These are phyloP conservation scores for Cryptosula pallasiana DNA, from an alignment of 2,888 invertebrate species.

Conservation along the genomic window DNA sequence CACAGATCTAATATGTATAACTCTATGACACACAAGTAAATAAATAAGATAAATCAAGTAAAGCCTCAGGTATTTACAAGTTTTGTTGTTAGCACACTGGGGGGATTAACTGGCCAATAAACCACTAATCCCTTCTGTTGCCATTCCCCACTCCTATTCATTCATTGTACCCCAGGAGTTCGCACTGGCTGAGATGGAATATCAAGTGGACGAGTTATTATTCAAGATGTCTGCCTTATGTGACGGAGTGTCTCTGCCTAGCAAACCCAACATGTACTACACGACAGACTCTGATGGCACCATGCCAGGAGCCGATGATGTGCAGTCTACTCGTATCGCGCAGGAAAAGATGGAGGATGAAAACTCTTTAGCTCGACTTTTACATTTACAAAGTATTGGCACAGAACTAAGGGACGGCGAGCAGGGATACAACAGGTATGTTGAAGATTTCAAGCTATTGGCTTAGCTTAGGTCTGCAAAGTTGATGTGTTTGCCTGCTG, in stretches of 20 bases:
- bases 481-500: too few species aligned
- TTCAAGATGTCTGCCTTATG: slow-evolving; percentile 50
- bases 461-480: too few species aligned
- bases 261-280: slow-evolving; percentile 45
- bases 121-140: too few species aligned
- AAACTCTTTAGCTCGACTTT: neutral
- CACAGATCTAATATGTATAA: too few species aligned
- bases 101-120: neutral
- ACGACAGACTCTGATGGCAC: slow-evolving; percentile 49
- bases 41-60: too few species aligned
- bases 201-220: slow-evolving; percentile 52
- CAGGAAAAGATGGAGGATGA: slow-evolving; percentile 3
- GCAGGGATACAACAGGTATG: slow-evolving; percentile 14
- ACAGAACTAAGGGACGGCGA: neutral
- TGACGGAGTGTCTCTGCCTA: slow-evolving; percentile 44
- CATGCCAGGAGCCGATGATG: slow-evolving; percentile 34
- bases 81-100: neutral
- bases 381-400: neutral
- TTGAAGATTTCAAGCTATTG: too few species aligned
- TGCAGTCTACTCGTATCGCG: slow-evolving; percentile 35
- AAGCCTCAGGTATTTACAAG: too few species aligned
- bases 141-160: neutral
- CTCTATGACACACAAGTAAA: too few species aligned
- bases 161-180: slow-evolving; percentile 39
- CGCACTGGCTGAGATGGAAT: slow-evolving; percentile 52